phyloP scores from a whole-genome alignment of 1,140 invertebrate genomes.

The Lordiphosa mommai region DNA sequence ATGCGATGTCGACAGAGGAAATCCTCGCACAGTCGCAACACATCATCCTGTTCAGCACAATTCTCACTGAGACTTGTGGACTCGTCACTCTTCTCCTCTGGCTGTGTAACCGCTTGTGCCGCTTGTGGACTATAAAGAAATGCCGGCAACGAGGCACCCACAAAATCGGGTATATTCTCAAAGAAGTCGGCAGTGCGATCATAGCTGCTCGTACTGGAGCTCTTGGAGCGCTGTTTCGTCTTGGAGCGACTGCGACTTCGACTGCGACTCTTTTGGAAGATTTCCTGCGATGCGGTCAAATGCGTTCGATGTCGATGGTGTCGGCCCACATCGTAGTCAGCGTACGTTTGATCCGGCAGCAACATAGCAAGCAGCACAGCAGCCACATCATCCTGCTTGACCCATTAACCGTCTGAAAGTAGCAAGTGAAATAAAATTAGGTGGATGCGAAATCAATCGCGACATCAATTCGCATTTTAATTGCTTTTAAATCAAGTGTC shows the following conservation, averaged over 20 bases:
- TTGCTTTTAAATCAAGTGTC: conserved; percentile 72
- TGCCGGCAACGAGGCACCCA: conserved; percentile 53
- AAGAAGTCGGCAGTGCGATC: conserved; percentile 68
- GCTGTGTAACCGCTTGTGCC: neutral
- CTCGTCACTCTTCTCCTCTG: conserved; percentile 12
- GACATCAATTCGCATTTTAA: conserved; percentile 71
- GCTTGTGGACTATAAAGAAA: conserved; percentile 38
- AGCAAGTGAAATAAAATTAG: conserved; percentile 9
- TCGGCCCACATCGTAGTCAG: conserved; percentile 69
- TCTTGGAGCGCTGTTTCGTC: conserved; percentile 30
- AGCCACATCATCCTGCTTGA: conserved; percentile 67
- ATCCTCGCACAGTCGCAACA: conserved; percentile 83
- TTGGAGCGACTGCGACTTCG: conserved; percentile 18
- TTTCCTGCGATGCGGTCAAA: conserved; percentile 63
- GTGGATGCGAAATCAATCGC: conserved; percentile 53
- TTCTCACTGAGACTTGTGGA: conserved; percentile 38
- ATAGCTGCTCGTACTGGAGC: conserved; percentile 50
- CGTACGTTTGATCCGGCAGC: conserved; percentile 85
- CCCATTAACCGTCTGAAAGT: conserved; percentile 23
- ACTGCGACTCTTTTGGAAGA: conserved; percentile 27
- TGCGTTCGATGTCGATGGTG: conserved; percentile 12
- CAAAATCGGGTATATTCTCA: conserved; percentile 71
- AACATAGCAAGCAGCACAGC: conserved; percentile 82
- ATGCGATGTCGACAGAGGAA: conserved; percentile 84
- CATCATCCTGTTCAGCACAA: conserved; percentile 57